A percentile compares a stretch with the other conserved stretches of the same genome.
Evolutionary conservation across 1,140 invertebrate species (phyloP).

Genomic region (Alviniconcha marisindica): DNA sequence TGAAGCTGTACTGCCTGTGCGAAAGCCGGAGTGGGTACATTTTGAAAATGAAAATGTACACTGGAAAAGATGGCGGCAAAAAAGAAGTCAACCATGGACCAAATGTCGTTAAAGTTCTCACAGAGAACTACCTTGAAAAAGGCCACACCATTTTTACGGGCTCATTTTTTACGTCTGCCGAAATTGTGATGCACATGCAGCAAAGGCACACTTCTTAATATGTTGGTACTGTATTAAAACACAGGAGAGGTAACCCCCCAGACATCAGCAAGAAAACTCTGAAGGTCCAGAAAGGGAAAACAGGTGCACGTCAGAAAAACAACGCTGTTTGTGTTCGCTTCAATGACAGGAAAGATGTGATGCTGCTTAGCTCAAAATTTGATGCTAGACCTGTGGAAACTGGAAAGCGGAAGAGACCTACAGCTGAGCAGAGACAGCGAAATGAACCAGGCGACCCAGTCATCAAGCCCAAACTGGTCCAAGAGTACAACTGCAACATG

Average conservation of each 20-base stretch:
- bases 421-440: neutral
- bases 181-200: too few relatives aligned
- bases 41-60: conserved; percentile 14
- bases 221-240: neutral
- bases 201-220: too few relatives aligned
- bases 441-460: neutral
- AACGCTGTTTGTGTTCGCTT: neutral
- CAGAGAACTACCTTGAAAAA: neutral
- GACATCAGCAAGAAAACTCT: neutral
- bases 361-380: neutral
- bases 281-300: neutral
- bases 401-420: neutral
- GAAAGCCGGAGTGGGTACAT: neutral
- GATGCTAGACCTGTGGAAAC: neutral
- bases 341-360: conserved; percentile 28
- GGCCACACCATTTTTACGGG: conserved; percentile 23
- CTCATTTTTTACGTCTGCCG: conserved; percentile 13
- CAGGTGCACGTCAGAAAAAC: neutral
- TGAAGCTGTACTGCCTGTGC: conserved; percentile 25
- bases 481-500: conserved; percentile 29
- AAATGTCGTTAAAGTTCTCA: neutral
- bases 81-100: conserved; percentile 16
- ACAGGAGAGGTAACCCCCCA: conserved; percentile 4
- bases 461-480: neutral
- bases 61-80: neutral